phyloP scores from a whole-genome alignment of 2,797 vertebrate genomes.

The Denticeps clupeoides region DNA sequence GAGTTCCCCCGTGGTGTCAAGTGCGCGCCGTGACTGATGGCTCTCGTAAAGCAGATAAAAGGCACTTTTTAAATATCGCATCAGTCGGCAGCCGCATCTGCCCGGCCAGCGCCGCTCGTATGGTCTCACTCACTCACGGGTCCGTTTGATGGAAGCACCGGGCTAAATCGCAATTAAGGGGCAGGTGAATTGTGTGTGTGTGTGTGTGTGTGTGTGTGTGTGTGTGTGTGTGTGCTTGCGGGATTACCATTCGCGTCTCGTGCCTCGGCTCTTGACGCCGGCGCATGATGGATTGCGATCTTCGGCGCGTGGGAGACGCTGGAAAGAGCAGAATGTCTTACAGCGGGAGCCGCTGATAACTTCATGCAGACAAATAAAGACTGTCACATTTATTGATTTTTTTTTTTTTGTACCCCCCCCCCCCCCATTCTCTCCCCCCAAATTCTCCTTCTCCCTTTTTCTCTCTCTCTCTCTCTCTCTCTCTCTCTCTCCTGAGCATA shows the following conservation, averaged over 20 bases:
- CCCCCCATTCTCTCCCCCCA: slow-evolving; percentile 12
- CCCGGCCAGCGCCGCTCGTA: slow-evolving; percentile 10
- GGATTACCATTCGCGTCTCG: slow-evolving; percentile 60
- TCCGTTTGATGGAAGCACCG: slow-evolving; percentile 39
- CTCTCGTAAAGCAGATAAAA: slow-evolving; percentile 34
- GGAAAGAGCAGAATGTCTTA: slow-evolving; percentile 58
- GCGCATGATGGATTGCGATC: slow-evolving; percentile 62
- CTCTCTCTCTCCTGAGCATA: slow-evolving; percentile 26
- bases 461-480: slow-evolving; percentile 28
- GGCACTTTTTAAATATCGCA: slow-evolving; percentile 21
- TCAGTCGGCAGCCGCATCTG: slow-evolving; percentile 21
- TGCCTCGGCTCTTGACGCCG: slow-evolving; percentile 38
- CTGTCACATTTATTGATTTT: slow-evolving; percentile 62
- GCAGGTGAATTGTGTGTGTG: slow-evolving; percentile 67
- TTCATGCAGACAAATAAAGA: slow-evolving; percentile 72
- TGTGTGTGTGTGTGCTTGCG: too few species aligned
- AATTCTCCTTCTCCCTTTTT: slow-evolving; percentile 1
- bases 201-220: too few species aligned
- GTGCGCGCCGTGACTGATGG: slow-evolving; percentile 26
- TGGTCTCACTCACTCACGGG: slow-evolving; percentile 23
- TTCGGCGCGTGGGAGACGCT: slow-evolving; percentile 50
- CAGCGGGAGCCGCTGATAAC: slow-evolving; percentile 63
- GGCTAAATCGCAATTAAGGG: slow-evolving; percentile 55
- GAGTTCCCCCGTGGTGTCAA: slow-evolving; percentile 26
- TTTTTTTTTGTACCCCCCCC: neutral